Evolutionary conservation across 2,113 vertebrate genomes (phyloP).

Genomic region (Halichoerus grypus): DNA sequence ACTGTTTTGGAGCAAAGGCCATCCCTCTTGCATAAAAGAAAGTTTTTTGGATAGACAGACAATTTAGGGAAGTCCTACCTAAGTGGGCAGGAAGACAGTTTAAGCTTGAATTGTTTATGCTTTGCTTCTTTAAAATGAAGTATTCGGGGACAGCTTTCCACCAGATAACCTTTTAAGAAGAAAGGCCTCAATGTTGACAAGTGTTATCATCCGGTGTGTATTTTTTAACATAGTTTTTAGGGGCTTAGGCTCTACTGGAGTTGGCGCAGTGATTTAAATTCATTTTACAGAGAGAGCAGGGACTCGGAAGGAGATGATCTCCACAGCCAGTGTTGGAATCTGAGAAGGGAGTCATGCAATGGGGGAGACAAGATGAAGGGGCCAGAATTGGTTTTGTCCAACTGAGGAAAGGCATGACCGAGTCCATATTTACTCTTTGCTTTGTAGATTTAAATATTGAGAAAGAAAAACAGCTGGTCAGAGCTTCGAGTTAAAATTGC

Average conservation of each 20-base stretch:
- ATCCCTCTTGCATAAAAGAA: background rate
- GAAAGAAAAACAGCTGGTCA: slow-evolving; percentile 56
- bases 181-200: background rate
- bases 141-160: background rate
- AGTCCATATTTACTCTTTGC: slow-evolving; percentile 61
- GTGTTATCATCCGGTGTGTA: background rate
- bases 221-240: background rate
- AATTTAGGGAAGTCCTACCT: background rate
- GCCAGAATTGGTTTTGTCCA: background rate
- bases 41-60: background rate
- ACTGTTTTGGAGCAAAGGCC: background rate
- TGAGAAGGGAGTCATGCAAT: background rate
- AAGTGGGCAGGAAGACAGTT: background rate
- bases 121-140: background rate
- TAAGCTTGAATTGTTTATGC: background rate
- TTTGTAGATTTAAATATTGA: slow-evolving; percentile 59
- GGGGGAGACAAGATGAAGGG: slow-evolving; percentile 18
- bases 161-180: slow-evolving; percentile 9
- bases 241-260: background rate
- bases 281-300: background rate
- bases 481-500: slow-evolving; percentile 40
- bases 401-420: background rate
- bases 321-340: background rate
- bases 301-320: background rate
- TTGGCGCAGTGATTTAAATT: background rate